These are phyloP conservation scores for Spodoptera littoralis DNA, from an alignment of 2,888 invertebrate species.

Conservation along the genomic window DNA sequence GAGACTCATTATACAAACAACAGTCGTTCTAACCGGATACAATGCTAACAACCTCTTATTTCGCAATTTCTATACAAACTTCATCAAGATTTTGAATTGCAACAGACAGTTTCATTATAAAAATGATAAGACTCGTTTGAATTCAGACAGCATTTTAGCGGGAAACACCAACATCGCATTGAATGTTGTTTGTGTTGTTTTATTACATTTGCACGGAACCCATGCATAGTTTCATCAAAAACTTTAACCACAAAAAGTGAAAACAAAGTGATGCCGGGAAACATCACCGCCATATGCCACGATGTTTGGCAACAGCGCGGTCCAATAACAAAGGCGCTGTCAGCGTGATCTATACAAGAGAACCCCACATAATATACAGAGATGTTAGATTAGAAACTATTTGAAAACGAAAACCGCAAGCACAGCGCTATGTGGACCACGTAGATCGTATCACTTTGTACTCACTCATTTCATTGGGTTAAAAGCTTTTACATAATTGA, in stretches of 20 bases:
- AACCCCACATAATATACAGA: slow-evolving; percentile 30
- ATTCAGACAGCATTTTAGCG: slow-evolving; percentile 23
- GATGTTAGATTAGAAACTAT: slow-evolving; percentile 55
- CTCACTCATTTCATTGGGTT: slow-evolving; percentile 54
- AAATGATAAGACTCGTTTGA: slow-evolving; percentile 24
- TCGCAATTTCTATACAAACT: slow-evolving; percentile 47
- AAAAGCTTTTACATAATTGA: slow-evolving; percentile 58
- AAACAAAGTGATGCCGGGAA: slow-evolving; percentile 39
- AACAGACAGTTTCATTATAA: slow-evolving; percentile 21
- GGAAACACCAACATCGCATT: slow-evolving; percentile 8
- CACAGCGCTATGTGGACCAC: slow-evolving; percentile 37
- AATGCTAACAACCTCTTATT: slow-evolving; percentile 59
- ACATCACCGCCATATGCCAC: slow-evolving; percentile 40
- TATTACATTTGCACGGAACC: slow-evolving; percentile 14
- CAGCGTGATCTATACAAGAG: slow-evolving; percentile 20
- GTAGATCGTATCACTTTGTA: slow-evolving; percentile 57
- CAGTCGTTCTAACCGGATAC: slow-evolving; percentile 62
- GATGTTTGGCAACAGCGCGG: slow-evolving; percentile 45
- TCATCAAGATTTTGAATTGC: slow-evolving; percentile 26
- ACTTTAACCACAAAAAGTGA: slow-evolving; percentile 41
- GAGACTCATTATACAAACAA: slow-evolving; percentile 76
- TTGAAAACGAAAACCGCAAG: slow-evolving; percentile 53
- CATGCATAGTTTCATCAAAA: slow-evolving; percentile 36
- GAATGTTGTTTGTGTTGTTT: slow-evolving; percentile 12
- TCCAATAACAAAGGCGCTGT: slow-evolving; percentile 41